These are phyloP conservation scores for Sylvicapra grimmia DNA, from an alignment of 2,113 vertebrate genomes.

Conservation along the genomic window DNA sequence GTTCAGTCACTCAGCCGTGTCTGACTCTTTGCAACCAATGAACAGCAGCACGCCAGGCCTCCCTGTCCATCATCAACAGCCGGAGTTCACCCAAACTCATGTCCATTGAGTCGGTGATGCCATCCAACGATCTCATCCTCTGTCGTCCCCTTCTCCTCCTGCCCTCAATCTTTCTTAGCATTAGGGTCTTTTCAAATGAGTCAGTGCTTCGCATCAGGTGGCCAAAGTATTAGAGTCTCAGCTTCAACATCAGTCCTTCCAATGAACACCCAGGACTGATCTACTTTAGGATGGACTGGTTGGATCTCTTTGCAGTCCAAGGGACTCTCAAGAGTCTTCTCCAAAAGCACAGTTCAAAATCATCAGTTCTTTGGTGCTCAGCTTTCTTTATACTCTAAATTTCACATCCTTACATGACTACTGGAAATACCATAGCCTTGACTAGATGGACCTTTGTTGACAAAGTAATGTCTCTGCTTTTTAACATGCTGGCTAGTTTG, in stretches of 20 bases:
- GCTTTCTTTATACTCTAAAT: background rate
- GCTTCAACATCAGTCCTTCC: background rate
- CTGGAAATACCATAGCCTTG: too few species aligned
- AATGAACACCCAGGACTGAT: background rate
- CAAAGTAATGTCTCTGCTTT: too few species aligned
- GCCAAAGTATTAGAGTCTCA: background rate
- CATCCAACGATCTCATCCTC: background rate
- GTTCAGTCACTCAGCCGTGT: background rate
- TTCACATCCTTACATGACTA: background rate
- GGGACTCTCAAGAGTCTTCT: background rate
- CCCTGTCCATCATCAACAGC: background rate
- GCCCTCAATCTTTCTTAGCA: background rate
- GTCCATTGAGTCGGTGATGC: background rate
- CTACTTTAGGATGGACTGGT: background rate
- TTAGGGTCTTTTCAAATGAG: background rate
- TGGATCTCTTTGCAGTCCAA: background rate
- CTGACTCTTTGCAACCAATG: background rate
- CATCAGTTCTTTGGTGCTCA: background rate
- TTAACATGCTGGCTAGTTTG: background rate
- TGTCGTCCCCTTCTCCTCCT: background rate
- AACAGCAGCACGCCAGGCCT: background rate
- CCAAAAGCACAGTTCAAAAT: background rate
- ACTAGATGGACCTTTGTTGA: too few species aligned
- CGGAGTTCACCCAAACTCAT: background rate
- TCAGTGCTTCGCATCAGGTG: fast-evolving